These are phyloP conservation scores for Agonopterix subpropinquella DNA, from an alignment of 2,888 invertebrate genomes.

Conservation along the genomic window DNA sequence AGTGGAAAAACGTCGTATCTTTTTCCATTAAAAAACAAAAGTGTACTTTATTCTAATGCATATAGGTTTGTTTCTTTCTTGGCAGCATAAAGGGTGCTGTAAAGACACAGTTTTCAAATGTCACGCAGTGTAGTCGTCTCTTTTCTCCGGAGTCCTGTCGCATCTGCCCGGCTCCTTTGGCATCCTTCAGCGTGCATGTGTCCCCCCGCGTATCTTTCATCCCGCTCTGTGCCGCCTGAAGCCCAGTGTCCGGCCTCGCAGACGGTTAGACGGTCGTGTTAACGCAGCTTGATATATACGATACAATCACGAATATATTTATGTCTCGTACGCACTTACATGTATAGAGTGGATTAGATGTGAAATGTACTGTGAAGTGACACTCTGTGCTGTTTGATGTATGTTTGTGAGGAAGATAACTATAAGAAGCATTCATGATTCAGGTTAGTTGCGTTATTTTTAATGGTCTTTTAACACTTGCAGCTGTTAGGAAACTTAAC, in stretches of 20 bases:
- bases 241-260: constrained; percentile 70
- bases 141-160: constrained; percentile 74
- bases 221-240: constrained; percentile 61
- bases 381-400: constrained; percentile 53
- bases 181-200: constrained; percentile 68
- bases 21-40: constrained; percentile 11
- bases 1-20: constrained; percentile 34
- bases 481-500: background rate
- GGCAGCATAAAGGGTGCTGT: constrained; percentile 42
- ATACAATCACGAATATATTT: constrained; percentile 42
- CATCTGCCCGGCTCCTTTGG: constrained; percentile 71
- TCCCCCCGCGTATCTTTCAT: constrained; percentile 70
- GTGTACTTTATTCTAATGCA: constrained; percentile 13
- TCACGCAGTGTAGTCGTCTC: constrained; percentile 73
- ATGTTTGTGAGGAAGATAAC: constrained; percentile 50
- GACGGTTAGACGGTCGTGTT: constrained; percentile 67
- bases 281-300: constrained; percentile 30
- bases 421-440: constrained; percentile 62
- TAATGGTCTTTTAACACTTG: background rate
- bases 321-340: constrained; percentile 41
- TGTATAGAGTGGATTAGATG: constrained; percentile 53
- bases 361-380: constrained; percentile 71
- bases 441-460: constrained; percentile 51
- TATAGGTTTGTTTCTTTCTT: constrained; percentile 20
- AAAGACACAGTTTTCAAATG: constrained; percentile 75